These are phyloP conservation scores for Dicyrtoma fusca DNA, from an alignment of 2,888 invertebrate species.

Conservation along the genomic window DNA sequence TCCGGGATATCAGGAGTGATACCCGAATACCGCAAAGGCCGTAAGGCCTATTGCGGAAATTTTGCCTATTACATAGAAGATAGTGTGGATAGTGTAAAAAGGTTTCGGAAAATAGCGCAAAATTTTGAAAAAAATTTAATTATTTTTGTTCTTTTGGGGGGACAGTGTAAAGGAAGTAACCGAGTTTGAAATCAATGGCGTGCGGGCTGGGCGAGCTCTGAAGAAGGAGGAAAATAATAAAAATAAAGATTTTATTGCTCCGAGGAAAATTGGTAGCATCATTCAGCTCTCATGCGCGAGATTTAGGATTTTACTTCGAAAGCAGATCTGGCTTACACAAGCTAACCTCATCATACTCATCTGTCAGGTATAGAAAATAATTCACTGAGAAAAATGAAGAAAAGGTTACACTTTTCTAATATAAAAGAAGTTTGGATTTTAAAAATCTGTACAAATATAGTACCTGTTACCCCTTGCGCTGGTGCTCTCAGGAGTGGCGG, in stretches of 20 bases:
- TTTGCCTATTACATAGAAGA: no score
- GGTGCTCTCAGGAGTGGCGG: conserved; percentile 32
- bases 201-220: background rate
- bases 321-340: conserved; percentile 32
- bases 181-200: conserved; percentile 18
- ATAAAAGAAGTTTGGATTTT: background rate
- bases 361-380: conserved; percentile 24
- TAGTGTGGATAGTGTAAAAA: no score
- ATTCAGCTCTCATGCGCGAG: conserved; percentile 7
- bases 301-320: conserved; percentile 28
- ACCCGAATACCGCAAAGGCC: no score
- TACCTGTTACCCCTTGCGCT: conserved; percentile 26
- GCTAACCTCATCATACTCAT: conserved; percentile 7
- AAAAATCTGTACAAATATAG: conserved; percentile 3
- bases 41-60: no score
- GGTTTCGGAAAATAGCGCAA: no score
- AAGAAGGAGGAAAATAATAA: background rate
- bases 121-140: background rate
- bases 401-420: background rate
- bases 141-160: background rate
- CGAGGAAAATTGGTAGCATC: conserved; percentile 18
- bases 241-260: background rate
- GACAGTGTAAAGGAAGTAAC: conserved; percentile 22
- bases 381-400: no score
- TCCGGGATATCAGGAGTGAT: no score